Percentiles rank a stretch among this genome's conserved stretches.
Evolutionary conservation across 2,888 invertebrate species (phyloP).

Genomic region (Corbicula japonica): DNA sequence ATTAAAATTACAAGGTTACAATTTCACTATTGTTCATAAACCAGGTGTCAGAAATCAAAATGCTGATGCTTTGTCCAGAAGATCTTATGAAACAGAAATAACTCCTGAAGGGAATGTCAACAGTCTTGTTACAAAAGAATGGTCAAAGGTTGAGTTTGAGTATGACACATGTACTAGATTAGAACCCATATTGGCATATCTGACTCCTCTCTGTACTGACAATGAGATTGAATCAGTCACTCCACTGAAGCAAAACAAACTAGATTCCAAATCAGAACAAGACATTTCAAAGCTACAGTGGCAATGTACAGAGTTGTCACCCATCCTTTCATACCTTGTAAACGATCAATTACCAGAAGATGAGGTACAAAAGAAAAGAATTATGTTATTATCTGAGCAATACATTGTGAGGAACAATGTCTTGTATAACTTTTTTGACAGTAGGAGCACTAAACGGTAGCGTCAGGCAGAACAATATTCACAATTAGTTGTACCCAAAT

Average conservation of each 20-base stretch:
- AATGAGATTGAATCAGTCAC: not conserved
- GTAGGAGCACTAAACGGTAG: slow-evolving; percentile 24
- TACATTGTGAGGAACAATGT: slow-evolving; percentile 41
- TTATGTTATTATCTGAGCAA: slow-evolving; percentile 26
- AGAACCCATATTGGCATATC: slow-evolving; percentile 1
- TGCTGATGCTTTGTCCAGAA: slow-evolving; percentile 36
- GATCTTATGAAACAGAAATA: not conserved
- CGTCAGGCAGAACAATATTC: not conserved
- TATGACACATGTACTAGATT: not conserved
- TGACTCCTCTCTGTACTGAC: slow-evolving; percentile 2
- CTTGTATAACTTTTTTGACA: slow-evolving; percentile 47
- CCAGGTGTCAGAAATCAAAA: slow-evolving; percentile 48
- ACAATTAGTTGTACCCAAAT: slow-evolving; percentile 53
- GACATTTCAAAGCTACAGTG: slow-evolving; percentile 37
- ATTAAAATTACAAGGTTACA: slow-evolving; percentile 58
- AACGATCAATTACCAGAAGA: slow-evolving; percentile 37
- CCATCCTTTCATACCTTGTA: slow-evolving; percentile 32
- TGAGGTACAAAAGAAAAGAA: slow-evolving; percentile 17
- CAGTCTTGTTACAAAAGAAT: not conserved
- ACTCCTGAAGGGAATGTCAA: not conserved
- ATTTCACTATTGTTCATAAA: slow-evolving; percentile 50
- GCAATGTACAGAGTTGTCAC: slow-evolving; percentile 29
- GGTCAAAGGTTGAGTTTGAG: not conserved
- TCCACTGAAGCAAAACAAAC: not conserved
- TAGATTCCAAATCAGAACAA: not conserved